Percentiles rank a stretch among this genome's conserved stretches.
phyloP scores from a whole-genome alignment of 1,140 invertebrate genomes.

The Dryas iulia region DNA sequence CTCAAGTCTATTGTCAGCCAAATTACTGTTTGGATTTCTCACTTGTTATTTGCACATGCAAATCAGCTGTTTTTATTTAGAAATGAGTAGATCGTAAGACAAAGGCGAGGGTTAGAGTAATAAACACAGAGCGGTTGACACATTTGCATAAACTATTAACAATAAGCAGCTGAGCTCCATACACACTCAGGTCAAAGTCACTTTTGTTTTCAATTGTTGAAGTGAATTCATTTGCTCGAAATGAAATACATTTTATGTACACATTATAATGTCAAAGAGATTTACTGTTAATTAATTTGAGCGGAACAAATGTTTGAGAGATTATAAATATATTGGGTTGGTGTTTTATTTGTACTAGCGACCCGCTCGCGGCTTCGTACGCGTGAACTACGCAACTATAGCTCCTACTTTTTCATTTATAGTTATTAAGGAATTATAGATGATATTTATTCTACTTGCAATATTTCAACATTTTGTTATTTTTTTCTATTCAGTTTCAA shows the following conservation, averaged over 20 bases:
- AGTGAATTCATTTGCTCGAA: background rate
- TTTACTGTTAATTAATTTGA: constrained; percentile 6
- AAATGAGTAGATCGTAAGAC: constrained; percentile 40
- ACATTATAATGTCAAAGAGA: background rate
- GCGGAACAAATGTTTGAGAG: background rate
- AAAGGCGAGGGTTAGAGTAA: constrained; percentile 37
- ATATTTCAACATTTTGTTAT: no score
- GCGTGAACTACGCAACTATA: no score
- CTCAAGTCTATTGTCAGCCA: constrained; percentile 54
- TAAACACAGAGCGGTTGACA: constrained; percentile 47
- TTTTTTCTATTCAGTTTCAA: no score
- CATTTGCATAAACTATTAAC: constrained; percentile 73
- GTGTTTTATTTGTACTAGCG: background rate
- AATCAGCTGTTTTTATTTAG: constrained; percentile 70
- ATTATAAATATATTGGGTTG: background rate
- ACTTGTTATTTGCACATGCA: constrained; percentile 75
- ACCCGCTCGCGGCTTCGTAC: no score
- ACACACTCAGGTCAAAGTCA: constrained; percentile 33
- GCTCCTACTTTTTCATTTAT: no score
- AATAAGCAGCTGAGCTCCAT: constrained; percentile 56
- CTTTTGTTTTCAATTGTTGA: constrained; percentile 23
- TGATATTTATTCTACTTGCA: no score
- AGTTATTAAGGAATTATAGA: no score
- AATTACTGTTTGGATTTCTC: constrained; percentile 76
- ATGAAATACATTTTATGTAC: background rate